These are phyloP conservation scores for Eupsilia transversa DNA, from an alignment of 2,888 invertebrate genomes.

Conservation along the genomic window DNA sequence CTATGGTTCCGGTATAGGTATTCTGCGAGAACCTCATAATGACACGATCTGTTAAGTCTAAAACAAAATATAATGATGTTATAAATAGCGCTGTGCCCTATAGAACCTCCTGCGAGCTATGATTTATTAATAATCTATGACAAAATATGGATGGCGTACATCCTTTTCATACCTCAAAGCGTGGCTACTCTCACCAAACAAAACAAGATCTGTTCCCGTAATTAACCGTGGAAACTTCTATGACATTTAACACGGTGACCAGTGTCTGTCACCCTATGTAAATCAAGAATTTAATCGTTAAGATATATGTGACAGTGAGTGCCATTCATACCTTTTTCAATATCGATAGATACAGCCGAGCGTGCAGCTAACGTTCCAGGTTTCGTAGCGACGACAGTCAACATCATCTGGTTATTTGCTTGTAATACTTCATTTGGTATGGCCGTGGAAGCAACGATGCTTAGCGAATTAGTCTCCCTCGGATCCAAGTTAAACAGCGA, in stretches of 20 bases:
- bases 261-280: not conserved
- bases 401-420: conserved; percentile 67
- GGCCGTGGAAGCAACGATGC: conserved; percentile 41
- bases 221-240: no score
- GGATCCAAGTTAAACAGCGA: conserved; percentile 62
- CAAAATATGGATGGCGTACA: no score
- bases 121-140: no score
- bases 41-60: conserved; percentile 79
- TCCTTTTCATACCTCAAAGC: no score
- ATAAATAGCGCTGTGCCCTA: not conserved
- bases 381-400: conserved; percentile 69
- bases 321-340: conserved; percentile 71
- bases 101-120: no score
- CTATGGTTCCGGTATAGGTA: conserved; percentile 69
- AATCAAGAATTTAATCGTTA: not conserved
- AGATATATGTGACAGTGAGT: no score
- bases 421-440: conserved; percentile 68
- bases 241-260: not conserved
- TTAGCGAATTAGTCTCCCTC: conserved; percentile 49
- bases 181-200: no score
- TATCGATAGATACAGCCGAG: conserved; percentile 71
- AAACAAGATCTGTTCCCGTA: no score
- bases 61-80: conserved; percentile 44
- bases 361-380: conserved; percentile 57
- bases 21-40: conserved; percentile 69